These are phyloP conservation scores for Pterocles orientalis DNA, from an alignment of 2,113 vertebrate genomes.

Conservation along the genomic window DNA sequence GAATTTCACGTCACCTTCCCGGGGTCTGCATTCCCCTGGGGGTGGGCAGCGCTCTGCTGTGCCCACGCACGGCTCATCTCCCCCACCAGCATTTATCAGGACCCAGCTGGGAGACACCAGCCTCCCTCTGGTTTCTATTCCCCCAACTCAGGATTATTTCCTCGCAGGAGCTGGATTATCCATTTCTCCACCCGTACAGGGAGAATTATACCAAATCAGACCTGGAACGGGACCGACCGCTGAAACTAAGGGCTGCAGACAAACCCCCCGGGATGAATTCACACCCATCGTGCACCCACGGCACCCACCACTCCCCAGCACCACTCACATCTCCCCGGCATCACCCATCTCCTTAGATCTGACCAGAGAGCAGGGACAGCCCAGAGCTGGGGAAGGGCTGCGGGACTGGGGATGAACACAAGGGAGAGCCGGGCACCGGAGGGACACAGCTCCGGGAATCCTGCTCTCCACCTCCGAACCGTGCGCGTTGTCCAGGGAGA, in stretches of 20 bases:
- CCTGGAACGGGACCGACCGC: not conserved
- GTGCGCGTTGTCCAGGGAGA: not conserved
- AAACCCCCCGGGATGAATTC: not conserved
- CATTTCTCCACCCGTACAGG: not conserved
- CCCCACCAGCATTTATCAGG: not conserved
- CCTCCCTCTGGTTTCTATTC: not conserved
- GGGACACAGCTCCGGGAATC: not conserved
- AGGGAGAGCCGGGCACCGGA: rapidly evolving
- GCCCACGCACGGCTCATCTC: not conserved
- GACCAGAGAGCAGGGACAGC: too few species aligned
- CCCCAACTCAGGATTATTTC: not conserved
- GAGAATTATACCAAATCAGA: not conserved
- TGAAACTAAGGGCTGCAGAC: not conserved
- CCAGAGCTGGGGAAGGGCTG: not conserved
- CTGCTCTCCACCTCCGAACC: not conserved
- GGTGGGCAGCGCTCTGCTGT: not conserved
- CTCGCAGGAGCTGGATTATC: too few species aligned
- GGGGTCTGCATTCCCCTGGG: too few species aligned
- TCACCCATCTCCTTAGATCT: not conserved
- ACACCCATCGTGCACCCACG: rapidly evolving
- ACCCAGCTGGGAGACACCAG: not conserved
- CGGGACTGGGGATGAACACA: not conserved
- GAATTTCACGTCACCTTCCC: too few species aligned
- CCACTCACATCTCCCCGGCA: rapidly evolving
- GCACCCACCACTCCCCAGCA: too few species aligned